Conservation (phyloP, 2,888 invertebrate species). For the Troilus luridus region DNA sequence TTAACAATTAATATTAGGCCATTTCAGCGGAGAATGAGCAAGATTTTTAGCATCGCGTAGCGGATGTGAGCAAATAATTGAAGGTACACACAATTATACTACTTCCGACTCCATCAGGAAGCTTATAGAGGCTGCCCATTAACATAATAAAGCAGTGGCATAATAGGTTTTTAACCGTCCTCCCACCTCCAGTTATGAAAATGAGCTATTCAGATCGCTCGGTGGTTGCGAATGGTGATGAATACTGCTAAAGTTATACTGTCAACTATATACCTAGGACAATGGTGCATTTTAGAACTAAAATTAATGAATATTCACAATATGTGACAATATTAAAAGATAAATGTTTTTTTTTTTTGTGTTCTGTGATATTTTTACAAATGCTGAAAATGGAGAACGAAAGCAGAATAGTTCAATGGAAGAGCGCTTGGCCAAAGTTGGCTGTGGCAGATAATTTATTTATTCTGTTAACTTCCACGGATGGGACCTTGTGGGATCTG, state of each 20-base stretch:
- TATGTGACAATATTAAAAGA: too few species aligned
- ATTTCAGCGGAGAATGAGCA: not conserved
- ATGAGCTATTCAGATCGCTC: constrained; percentile 13
- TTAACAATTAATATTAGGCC: not conserved
- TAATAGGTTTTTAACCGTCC: constrained; percentile 12
- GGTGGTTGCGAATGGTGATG: not conserved
- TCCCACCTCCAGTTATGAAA: constrained; percentile 32
- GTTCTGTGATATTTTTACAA: too few species aligned
- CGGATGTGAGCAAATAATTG: not conserved
- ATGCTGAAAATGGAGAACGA: too few species aligned
- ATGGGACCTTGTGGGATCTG: too few species aligned
- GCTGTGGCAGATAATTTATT: too few species aligned
- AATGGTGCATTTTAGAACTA: not conserved
- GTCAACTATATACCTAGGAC: not conserved
- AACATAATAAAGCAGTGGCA: constrained; percentile 34
- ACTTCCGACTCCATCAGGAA: constrained; percentile 47
- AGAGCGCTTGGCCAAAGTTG: too few species aligned
- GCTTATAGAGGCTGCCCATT: not conserved
- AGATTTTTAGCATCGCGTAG: not conserved
- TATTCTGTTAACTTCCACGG: too few species aligned
- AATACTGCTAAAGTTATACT: not conserved
- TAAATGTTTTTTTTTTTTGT: too few species aligned
- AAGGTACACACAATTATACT: constrained; percentile 43
- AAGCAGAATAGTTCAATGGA: too few species aligned
- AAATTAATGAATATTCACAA: too few species aligned